A percentile compares a stretch with the other conserved stretches of the same genome.
phyloP scores from a whole-genome alignment of 2,888 invertebrate genomes.

The Cantharis rustica region DNA sequence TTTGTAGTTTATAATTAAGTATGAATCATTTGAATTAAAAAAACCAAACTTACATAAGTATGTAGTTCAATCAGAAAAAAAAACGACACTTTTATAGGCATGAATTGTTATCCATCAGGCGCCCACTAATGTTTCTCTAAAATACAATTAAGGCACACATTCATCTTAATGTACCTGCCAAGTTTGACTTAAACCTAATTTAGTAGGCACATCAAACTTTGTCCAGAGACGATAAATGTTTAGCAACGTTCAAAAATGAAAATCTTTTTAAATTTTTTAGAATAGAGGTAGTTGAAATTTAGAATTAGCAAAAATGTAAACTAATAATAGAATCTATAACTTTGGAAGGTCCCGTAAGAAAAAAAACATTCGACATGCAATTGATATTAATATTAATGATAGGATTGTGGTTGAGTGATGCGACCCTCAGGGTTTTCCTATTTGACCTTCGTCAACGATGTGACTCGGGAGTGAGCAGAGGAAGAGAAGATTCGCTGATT shows the following conservation, averaged over 20 bases:
- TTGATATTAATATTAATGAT: constrained; percentile 37
- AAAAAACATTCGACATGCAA: constrained; percentile 29
- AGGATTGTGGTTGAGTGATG: constrained; percentile 31
- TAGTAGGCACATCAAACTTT: constrained; percentile 2
- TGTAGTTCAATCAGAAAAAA: background rate
- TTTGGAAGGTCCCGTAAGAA: constrained; percentile 7
- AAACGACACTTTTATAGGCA: background rate
- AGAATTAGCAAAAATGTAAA: background rate
- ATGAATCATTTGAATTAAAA: background rate
- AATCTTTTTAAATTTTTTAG: background rate
- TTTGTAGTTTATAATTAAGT: background rate
- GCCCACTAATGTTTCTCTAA: constrained; percentile 4
- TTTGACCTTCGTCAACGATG: constrained; percentile 27
- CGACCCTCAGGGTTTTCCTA: constrained; percentile 28
- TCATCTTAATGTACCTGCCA: constrained; percentile 5
- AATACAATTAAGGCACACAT: constrained; percentile 4
- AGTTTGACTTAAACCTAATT: constrained; percentile 4
- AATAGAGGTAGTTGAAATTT: background rate
- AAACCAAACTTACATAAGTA: background rate
- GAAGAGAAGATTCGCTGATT: constrained; percentile 27
- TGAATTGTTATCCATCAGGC: constrained; percentile 2
- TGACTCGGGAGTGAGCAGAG: constrained; percentile 13
- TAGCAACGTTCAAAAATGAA: background rate
- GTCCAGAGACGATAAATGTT: background rate
- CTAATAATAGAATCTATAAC: background rate